Base-by-base conservation (phyloP, 2,888 invertebrate species). In the Agrochola macilenta region DNA sequence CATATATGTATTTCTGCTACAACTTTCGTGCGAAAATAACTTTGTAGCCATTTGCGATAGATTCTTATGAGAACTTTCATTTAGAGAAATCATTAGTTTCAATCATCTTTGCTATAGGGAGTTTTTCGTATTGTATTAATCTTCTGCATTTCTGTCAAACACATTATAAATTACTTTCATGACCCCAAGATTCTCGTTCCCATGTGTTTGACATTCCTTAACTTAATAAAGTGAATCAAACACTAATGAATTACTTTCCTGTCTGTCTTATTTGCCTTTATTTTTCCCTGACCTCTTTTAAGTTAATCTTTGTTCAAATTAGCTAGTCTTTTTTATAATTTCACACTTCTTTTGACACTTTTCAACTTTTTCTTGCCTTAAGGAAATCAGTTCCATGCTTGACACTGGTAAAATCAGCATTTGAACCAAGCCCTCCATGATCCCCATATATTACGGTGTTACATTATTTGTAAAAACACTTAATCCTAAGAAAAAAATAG, bases 51-150 rank as follows among this genome's bases (percentile, higher is more conserved):
- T 68, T 30, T 65, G 39, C 57, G 43, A 54, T 7, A 61, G 12
- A 85, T 69, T 81, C 14, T 30, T 58, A 60, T 46, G 14, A 69
- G 17, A 72, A 81, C 83, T 85, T 85, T 83, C 80, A 66, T 83
- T 65, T 69, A 1, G 58, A 61, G 57, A 76, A 63, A 82, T 63
- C 74, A 73, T 76, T 71, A 46, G 73, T 75, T 72, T 79, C 54
- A n/a, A 49, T 61, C 46, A 70, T 43, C 8, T 52, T 63, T 46
- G 39, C 20, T 46, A 65, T 61, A 60, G n/a, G 20, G 52, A 66
- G 57, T 61, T 71, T 54, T n/a, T 7, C 39, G 39, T 39, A 39
- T 39, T 39, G 39, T 26, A 65, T 77, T 71, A 65, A 75, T 74
- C 72, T 43, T 74, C 35, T 58, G 35, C 26, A 20, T 69, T 5